Evolutionary conservation across 2,797 vertebrate genomes (phyloP).

Genomic region (Dendrocincla fuliginosa): DNA sequence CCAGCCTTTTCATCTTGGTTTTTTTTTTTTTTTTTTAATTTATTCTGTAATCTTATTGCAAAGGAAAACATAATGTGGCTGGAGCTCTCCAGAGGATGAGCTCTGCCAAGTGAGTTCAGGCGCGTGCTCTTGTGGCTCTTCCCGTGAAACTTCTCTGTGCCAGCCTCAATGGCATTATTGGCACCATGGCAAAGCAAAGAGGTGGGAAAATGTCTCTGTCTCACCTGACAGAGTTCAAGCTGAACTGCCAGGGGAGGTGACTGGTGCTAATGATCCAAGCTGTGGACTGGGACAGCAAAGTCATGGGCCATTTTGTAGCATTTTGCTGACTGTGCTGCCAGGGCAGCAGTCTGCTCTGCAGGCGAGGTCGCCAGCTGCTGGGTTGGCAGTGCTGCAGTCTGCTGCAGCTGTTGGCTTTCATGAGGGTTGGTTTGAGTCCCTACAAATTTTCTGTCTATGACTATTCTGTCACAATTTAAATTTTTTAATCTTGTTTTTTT

Average conservation of each 20-base stretch:
- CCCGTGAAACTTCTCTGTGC: background rate
- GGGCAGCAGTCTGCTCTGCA: background rate
- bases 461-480: background rate
- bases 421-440: background rate
- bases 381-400: background rate
- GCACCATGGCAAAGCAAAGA: background rate
- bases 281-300: background rate
- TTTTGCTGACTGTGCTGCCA: background rate
- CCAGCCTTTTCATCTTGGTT: background rate
- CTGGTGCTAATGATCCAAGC: background rate
- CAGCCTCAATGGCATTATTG: background rate
- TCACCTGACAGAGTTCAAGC: background rate
- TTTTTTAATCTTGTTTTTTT: background rate
- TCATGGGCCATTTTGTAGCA: background rate
- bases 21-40: background rate
- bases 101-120: background rate
- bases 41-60: background rate
- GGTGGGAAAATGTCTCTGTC: background rate
- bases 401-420: background rate
- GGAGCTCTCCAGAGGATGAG: background rate
- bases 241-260: background rate
- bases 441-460: background rate
- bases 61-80: background rate
- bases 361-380: background rate
- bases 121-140: background rate